Evolutionary conservation across 2,113 vertebrate genomes (phyloP).

Genomic region (Serilophus lunatus): DNA sequence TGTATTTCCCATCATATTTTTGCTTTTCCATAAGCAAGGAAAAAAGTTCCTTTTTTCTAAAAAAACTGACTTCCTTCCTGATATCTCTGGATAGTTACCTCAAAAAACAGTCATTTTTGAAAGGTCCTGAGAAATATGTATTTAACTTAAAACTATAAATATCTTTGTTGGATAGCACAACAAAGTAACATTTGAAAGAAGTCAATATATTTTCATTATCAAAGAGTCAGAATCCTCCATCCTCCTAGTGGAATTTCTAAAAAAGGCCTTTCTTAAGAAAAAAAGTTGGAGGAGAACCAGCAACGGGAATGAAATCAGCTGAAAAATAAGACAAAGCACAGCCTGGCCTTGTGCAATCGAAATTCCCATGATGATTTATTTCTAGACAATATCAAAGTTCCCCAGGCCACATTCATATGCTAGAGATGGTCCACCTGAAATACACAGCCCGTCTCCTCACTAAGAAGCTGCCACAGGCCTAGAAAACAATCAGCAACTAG

Average conservation of each 20-base stretch:
- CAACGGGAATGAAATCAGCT: not conserved
- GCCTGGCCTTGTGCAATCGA: not conserved
- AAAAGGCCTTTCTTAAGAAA: not conserved
- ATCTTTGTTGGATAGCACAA: not conserved
- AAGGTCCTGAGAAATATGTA: not conserved
- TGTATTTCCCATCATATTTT: not conserved
- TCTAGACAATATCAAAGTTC: not conserved
- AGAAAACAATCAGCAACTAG: not conserved
- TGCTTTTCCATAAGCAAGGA: not conserved
- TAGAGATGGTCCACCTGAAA: not conserved
- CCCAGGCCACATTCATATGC: not conserved
- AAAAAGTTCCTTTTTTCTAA: not conserved
- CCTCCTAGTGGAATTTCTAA: not conserved
- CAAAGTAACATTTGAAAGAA: not conserved
- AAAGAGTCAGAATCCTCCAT: not conserved
- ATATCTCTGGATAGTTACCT: not conserved
- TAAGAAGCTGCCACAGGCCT: not conserved
- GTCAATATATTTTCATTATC: not conserved
- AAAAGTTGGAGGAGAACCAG: not conserved
- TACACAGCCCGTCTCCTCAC: not conserved
- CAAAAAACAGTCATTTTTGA: not conserved
- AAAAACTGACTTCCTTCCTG: not conserved
- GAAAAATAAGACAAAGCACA: not conserved
- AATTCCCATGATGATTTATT: not conserved
- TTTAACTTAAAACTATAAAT: not conserved